Evolutionary conservation across 2,888 invertebrate species (phyloP).

Genomic region (Thymelicus sylvestris): DNA sequence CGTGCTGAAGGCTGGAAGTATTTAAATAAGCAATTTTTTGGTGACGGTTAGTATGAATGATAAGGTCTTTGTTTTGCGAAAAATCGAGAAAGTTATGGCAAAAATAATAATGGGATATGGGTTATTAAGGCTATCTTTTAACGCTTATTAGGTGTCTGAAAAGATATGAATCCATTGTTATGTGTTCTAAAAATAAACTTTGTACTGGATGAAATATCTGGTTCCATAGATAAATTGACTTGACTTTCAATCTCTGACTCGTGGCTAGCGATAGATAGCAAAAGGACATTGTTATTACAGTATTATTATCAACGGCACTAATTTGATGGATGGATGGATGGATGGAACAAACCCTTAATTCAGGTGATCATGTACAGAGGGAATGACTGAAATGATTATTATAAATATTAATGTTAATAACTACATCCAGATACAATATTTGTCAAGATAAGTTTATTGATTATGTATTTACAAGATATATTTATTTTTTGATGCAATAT

Average conservation of each 20-base stretch:
- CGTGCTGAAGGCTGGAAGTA: conserved; percentile 81
- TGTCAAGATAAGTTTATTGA: too few species aligned
- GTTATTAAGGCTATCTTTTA: background rate
- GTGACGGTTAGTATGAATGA: conserved; percentile 71
- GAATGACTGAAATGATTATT: too few species aligned
- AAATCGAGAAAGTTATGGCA: conserved; percentile 38
- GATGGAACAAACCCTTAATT: too few species aligned
- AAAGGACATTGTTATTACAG: conserved; percentile 5
- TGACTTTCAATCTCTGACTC: conserved; percentile 30
- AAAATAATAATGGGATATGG: background rate
- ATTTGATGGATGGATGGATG: too few species aligned
- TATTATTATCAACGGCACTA: background rate
- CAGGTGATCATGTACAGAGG: too few species aligned
- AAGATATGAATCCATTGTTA: background rate
- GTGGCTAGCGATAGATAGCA: conserved; percentile 14
- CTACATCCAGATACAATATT: too few species aligned
- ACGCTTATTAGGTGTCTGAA: background rate
- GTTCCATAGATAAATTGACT: conserved; percentile 30
- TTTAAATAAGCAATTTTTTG: conserved; percentile 80
- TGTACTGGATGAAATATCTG: conserved; percentile 17
- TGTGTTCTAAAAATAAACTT: conserved; percentile 26
- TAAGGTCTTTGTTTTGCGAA: conserved; percentile 38
- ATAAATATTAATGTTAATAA: too few species aligned
- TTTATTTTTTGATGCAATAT: too few species aligned
- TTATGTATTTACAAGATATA: too few species aligned